Percentiles rank a stretch among this genome's conserved stretches.
phyloP scores from a whole-genome alignment of 2,113 vertebrate genomes.

The Pica pica region DNA sequence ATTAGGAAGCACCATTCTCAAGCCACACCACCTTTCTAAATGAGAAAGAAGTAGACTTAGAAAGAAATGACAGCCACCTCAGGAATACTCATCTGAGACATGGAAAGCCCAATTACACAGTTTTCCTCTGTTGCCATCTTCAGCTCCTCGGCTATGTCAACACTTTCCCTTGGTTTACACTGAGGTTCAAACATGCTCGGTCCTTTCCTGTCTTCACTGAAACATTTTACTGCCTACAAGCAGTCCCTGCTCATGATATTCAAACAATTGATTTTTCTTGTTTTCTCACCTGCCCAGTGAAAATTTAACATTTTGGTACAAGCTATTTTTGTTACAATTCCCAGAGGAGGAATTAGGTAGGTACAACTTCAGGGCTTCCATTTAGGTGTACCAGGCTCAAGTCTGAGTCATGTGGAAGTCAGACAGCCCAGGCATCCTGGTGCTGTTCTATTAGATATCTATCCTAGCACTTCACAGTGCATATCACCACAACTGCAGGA shows the following conservation, averaged over 20 bases:
- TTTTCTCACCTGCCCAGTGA: neutral
- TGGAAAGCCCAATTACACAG: neutral
- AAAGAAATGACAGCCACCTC: neutral
- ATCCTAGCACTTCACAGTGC: neutral
- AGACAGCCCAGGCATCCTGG: neutral
- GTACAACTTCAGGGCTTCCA: neutral
- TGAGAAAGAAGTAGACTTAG: neutral
- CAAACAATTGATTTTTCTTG: neutral
- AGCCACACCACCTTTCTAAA: neutral
- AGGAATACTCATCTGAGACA: neutral
- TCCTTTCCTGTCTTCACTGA: neutral
- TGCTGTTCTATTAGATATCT: fast-evolving
- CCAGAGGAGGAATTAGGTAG: neutral
- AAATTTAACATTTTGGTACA: neutral
- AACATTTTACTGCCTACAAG: neutral
- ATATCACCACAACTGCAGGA: neutral
- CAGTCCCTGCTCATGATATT: neutral
- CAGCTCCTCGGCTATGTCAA: neutral
- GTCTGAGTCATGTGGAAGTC: neutral
- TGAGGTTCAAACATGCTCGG: neutral
- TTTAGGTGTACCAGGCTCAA: neutral
- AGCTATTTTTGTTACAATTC: neutral
- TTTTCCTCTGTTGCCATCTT: neutral
- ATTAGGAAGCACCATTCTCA: neutral
- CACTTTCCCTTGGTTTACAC: neutral